Evolutionary conservation across 2,113 vertebrate genomes (phyloP).

Genomic region (Clarias batrachus): DNA sequence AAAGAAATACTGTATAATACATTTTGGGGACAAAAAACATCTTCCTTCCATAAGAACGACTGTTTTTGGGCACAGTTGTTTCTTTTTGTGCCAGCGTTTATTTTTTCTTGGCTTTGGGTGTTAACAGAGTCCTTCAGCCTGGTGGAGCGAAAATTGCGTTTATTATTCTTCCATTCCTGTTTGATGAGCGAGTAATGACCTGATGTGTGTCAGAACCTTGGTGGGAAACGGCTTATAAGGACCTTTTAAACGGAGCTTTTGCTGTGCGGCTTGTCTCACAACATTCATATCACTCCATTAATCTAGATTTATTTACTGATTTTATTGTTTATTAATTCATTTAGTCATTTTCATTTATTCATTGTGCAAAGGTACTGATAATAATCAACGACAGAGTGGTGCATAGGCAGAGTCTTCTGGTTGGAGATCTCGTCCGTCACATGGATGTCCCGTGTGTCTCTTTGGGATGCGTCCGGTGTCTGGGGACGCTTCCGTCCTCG

Average conservation of each 20-base stretch:
- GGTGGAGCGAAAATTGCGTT: conserved; percentile 19
- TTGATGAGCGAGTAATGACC: conserved; percentile 59
- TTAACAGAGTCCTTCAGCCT: neutral
- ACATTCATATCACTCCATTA: conserved; percentile 54
- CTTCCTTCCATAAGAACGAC: too few species aligned
- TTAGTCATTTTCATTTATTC: conserved; percentile 52
- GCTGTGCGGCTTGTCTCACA: conserved; percentile 53
- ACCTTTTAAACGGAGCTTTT: conserved; percentile 44
- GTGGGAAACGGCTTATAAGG: conserved; percentile 56
- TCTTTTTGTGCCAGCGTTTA: neutral
- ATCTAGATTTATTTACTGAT: neutral
- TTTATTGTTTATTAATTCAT: neutral
- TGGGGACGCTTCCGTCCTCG: too few species aligned
- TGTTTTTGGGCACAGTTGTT: neutral
- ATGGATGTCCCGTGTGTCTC: too few species aligned
- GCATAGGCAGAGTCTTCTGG: too few species aligned
- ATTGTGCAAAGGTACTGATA: conserved; percentile 25
- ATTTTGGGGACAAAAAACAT: neutral
- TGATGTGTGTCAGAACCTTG: conserved; percentile 53
- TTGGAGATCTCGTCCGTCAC: too few species aligned
- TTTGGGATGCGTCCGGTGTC: too few species aligned
- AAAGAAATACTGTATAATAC: neutral
- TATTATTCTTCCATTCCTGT: conserved; percentile 57
- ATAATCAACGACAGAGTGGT: too few species aligned
- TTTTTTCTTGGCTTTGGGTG: neutral